Evolutionary conservation across 2,113 vertebrate genomes (phyloP).

Genomic region (Ceuthmochares aereus): DNA sequence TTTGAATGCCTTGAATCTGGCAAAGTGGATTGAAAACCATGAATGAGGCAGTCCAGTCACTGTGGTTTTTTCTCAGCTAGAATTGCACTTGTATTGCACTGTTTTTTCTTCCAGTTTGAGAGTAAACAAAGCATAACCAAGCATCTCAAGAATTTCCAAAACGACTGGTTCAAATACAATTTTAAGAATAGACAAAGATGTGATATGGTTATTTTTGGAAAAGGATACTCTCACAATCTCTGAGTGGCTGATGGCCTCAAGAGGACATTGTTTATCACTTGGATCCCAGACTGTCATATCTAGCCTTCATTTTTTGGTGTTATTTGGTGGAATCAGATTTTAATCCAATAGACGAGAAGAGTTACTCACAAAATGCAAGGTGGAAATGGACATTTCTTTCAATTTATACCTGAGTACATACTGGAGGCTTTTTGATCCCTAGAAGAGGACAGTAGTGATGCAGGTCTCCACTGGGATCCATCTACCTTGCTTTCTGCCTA

Average conservation of each 20-base stretch:
- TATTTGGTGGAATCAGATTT: not conserved
- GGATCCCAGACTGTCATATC: not conserved
- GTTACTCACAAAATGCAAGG: not conserved
- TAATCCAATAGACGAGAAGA: not conserved
- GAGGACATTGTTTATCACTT: not conserved
- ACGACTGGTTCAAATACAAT: not conserved
- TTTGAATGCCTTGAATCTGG: not conserved
- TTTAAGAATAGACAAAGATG: not conserved
- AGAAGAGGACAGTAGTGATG: not conserved
- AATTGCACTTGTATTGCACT: not conserved
- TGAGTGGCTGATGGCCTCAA: not conserved
- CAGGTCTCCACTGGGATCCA: not conserved
- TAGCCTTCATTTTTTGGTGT: not conserved
- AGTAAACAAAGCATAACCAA: constrained; percentile 29
- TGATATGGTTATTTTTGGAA: not conserved
- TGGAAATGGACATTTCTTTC: not conserved
- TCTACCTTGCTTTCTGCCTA: not conserved
- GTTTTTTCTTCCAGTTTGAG: not conserved
- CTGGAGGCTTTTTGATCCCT: not conserved
- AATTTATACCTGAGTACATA: not conserved
- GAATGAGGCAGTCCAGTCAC: not conserved
- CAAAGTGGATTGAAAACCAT: not conserved
- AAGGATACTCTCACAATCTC: not conserved
- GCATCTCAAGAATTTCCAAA: constrained; percentile 16
- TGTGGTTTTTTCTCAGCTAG: not conserved